phyloP scores from a whole-genome alignment of 2,113 vertebrate species.

The Sylvietta virens region DNA sequence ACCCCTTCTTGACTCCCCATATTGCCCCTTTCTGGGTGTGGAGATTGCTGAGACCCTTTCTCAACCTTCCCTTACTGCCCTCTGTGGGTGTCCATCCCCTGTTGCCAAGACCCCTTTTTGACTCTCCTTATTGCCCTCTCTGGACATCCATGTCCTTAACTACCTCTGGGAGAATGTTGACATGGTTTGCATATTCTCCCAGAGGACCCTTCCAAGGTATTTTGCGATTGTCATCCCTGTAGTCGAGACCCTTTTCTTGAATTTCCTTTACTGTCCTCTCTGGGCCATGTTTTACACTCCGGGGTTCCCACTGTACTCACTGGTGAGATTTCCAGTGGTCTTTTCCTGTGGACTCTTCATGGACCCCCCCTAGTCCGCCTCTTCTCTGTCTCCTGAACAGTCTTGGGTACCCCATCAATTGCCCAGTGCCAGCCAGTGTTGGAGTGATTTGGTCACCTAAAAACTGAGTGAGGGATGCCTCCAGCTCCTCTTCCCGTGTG shows the following conservation, averaged over 20 bases:
- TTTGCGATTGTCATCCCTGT: background rate
- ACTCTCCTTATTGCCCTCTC: background rate
- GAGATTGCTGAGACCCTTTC: background rate
- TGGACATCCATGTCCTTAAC: too few species aligned
- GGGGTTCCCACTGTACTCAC: background rate
- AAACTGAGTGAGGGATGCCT: rapidly evolving
- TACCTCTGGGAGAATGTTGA: background rate
- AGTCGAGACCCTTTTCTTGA: background rate
- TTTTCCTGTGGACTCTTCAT: background rate
- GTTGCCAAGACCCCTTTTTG: background rate
- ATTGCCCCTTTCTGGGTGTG: background rate
- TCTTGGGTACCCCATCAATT: background rate
- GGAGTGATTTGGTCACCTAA: too few species aligned
- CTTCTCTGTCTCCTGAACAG: background rate
- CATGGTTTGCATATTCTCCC: too few species aligned
- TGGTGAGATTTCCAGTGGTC: background rate
- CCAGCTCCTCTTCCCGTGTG: background rate
- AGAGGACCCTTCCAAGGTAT: background rate
- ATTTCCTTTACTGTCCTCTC: background rate
- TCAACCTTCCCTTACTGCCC: background rate
- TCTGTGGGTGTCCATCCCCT: background rate
- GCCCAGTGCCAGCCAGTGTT: background rate
- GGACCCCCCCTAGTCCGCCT: rapidly evolving
- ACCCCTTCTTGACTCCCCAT: background rate
- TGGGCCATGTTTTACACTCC: background rate